Evolutionary conservation across 2,888 invertebrate species (phyloP).

Genomic region (Trissolcus japonicus): DNA sequence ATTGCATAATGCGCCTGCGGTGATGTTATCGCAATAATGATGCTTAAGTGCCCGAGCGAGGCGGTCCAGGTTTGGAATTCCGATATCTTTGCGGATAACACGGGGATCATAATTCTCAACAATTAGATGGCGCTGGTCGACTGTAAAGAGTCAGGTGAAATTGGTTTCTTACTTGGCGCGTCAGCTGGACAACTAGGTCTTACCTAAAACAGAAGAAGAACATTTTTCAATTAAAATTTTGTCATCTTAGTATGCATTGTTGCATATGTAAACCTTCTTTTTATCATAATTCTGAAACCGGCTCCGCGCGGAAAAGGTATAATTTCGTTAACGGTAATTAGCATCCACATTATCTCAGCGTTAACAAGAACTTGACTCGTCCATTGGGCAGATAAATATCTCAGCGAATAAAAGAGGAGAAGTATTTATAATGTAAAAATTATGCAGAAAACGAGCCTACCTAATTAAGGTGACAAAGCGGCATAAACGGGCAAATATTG

Average conservation of each 20-base stretch:
- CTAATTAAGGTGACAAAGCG: conserved; percentile 54
- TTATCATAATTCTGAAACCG: conserved; percentile 39
- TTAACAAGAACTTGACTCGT: conserved; percentile 47
- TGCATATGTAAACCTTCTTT: background rate
- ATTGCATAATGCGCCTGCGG: conserved; percentile 57
- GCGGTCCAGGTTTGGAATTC: conserved; percentile 33
- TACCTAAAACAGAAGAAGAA: conserved; percentile 46
- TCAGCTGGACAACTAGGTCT: conserved; percentile 11
- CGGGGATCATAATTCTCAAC: conserved; percentile 17
- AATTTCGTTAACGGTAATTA: conserved; percentile 53
- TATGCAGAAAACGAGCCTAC: conserved; percentile 55
- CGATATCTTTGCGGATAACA: conserved; percentile 42
- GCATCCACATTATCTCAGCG: conserved; percentile 51
- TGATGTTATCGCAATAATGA: conserved; percentile 59
- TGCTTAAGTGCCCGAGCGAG: conserved; percentile 54
- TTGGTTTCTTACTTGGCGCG: conserved; percentile 37
- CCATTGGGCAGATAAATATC: conserved; percentile 50
- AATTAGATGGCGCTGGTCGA: conserved; percentile 35
- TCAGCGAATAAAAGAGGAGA: conserved; percentile 40
- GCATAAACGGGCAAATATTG: conserved; percentile 45
- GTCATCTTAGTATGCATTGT: background rate
- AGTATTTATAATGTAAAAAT: conserved; percentile 56
- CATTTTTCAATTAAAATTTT: background rate
- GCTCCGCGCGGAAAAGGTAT: conserved; percentile 26
- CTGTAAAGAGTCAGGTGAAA: conserved; percentile 20